Percentiles rank a stretch among this genome's conserved stretches.
These are phyloP conservation scores for Piscicola geometra DNA, from an alignment of 2,888 invertebrate species.

Conservation along the genomic window DNA sequence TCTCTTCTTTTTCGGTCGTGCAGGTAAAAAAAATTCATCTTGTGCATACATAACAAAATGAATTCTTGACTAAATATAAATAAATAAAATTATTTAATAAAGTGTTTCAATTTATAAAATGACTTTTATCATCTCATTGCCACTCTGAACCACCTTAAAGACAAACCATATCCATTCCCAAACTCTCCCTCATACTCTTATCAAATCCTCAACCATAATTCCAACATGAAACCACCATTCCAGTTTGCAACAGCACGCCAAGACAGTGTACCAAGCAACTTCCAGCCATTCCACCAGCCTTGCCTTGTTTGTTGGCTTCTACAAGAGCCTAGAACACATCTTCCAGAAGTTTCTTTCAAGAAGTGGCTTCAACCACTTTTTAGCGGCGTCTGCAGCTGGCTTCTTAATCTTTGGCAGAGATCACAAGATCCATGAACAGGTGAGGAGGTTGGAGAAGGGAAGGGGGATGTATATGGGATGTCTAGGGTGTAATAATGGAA, in stretches of 20 bases:
- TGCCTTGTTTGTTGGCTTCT: conserved; percentile 57
- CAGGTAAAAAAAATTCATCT: conserved; percentile 47
- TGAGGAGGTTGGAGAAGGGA: conserved; percentile 41
- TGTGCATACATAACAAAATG: background rate
- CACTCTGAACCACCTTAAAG: too few species aligned
- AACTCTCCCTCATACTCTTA: too few species aligned
- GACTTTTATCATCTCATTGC: too few species aligned
- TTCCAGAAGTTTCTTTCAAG: background rate
- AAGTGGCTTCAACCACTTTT: conserved; percentile 41
- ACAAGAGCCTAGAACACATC: conserved; percentile 53
- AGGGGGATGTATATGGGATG: background rate
- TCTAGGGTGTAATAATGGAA: background rate
- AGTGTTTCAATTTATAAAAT: too few species aligned
- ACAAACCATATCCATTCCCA: too few species aligned
- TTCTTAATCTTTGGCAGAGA: conserved; percentile 58
- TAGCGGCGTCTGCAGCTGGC: conserved; percentile 56
- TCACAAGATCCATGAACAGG: conserved; percentile 60
- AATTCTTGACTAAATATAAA: background rate
- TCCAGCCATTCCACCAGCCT: conserved; percentile 57
- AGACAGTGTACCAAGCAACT: conserved; percentile 55
- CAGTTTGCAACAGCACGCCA: conserved; percentile 52
- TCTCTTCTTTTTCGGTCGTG: conserved; percentile 58
- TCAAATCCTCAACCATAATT: too few species aligned
- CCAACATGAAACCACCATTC: background rate
- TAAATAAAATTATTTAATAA: background rate